These are phyloP conservation scores for Sarcophaga rosellei DNA, from an alignment of 2,888 invertebrate species.

Conservation along the genomic window DNA sequence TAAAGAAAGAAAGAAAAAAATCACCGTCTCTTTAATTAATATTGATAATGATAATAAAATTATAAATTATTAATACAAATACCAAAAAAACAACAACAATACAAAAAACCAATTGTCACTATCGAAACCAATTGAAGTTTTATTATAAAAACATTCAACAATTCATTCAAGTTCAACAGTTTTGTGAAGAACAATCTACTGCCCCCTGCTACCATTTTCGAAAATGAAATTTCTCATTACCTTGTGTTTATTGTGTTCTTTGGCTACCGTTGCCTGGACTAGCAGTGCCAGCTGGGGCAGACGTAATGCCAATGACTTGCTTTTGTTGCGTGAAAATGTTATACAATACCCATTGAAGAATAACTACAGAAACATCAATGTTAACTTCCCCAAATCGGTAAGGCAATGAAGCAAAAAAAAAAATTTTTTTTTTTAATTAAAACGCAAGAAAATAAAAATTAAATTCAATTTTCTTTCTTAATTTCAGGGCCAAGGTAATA, in stretches of 20 bases:
- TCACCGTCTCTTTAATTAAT: constrained; percentile 22
- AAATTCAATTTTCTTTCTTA: background rate
- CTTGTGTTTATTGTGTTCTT: constrained; percentile 57
- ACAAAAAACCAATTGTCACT: background rate
- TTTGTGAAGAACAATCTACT: too few species aligned
- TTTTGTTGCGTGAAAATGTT: constrained; percentile 63
- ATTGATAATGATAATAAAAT: constrained; percentile 29
- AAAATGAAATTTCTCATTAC: constrained; percentile 65
- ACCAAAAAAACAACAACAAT: background rate
- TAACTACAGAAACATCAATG: constrained; percentile 52
- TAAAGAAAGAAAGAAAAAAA: constrained; percentile 1
- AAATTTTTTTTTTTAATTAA: background rate
- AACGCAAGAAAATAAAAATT: background rate
- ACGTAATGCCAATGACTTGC: constrained; percentile 40
- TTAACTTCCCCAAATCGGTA: constrained; percentile 67
- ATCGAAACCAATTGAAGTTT: background rate
- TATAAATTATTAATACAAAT: background rate
- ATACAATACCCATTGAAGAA: constrained; percentile 44
- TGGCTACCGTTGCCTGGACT: constrained; percentile 55
- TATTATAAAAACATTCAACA: constrained; percentile 25
- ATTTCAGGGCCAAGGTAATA: constrained; percentile 67
- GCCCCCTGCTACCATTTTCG: background rate
- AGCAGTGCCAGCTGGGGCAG: constrained; percentile 63
- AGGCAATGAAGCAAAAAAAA: constrained; percentile 51
- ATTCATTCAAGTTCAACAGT: constrained; percentile 16